phyloP scores from a whole-genome alignment of 2,888 invertebrate genomes.

The Hecatera dysodea region DNA sequence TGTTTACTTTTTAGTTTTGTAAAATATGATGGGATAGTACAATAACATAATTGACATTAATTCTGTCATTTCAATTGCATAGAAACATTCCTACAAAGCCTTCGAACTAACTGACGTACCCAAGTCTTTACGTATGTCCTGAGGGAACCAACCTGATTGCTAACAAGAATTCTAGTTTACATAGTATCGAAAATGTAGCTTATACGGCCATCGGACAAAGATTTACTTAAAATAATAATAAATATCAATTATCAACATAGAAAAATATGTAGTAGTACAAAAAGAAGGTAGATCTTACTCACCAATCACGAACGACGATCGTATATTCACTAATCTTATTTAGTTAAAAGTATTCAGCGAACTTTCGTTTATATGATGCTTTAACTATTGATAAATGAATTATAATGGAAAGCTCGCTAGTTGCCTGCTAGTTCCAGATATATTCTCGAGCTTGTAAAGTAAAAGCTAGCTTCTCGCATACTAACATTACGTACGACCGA shows the following conservation, averaged over 20 bases:
- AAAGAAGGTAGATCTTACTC: neutral
- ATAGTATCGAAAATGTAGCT: neutral
- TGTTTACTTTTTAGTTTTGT: too few species aligned
- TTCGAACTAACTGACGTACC: slow-evolving; percentile 2
- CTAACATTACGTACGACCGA: slow-evolving; percentile 11
- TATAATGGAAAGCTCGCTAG: neutral
- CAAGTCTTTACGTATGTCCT: slow-evolving; percentile 8
- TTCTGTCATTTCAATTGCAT: neutral
- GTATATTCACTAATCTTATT: slow-evolving; percentile 1
- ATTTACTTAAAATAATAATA: too few species aligned
- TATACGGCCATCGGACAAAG: too few species aligned
- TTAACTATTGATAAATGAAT: too few species aligned
- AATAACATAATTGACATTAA: neutral
- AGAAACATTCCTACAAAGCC: neutral
- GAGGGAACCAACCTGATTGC: slow-evolving; percentile 9
- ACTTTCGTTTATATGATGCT: too few species aligned
- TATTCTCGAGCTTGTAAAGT: slow-evolving; percentile 10
- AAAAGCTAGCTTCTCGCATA: neutral
- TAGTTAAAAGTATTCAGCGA: neutral
- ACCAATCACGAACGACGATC: too few species aligned
- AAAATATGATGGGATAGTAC: too few species aligned
- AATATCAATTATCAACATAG: too few species aligned
- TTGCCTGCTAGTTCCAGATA: neutral
- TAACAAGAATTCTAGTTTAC: slow-evolving; percentile 5
- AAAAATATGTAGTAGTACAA: neutral